Evolutionary conservation across 2,797 vertebrate genomes (phyloP).

Genomic region (Aulostomus chinensis): DNA sequence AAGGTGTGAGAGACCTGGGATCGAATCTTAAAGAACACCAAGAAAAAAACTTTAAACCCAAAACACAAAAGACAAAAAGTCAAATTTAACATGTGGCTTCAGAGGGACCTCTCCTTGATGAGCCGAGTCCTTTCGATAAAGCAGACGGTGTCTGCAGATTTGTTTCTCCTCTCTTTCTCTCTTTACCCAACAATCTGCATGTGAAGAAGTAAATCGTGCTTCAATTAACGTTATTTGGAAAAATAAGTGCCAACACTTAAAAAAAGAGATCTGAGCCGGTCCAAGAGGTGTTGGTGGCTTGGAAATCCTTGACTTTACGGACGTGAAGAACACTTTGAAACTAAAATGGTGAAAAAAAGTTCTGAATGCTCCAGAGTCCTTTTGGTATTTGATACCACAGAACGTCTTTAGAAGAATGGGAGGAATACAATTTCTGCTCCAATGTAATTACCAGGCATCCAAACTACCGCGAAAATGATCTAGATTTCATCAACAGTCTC

Average conservation of each 20-base stretch:
- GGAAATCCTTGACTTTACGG: neutral
- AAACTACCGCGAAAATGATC: neutral
- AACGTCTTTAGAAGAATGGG: neutral
- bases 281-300: neutral
- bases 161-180: no score
- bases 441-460: neutral
- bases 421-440: no score
- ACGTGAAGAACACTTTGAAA: no score
- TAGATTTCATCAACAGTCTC: neutral
- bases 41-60: no score
- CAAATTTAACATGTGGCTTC: conserved; percentile 8
- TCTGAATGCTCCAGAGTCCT: neutral
- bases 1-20: no score
- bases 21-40: neutral
- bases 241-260: neutral
- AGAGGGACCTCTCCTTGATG: neutral
- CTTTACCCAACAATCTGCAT: no score
- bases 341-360: no score
- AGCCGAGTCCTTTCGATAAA: no score
- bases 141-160: neutral
- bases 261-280: neutral
- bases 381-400: neutral
- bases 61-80: conserved; percentile 3
- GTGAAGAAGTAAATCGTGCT: no score
- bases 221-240: no score